Conservation (phyloP, 2,888 invertebrate species). For the Rhagonycha lutea region DNA sequence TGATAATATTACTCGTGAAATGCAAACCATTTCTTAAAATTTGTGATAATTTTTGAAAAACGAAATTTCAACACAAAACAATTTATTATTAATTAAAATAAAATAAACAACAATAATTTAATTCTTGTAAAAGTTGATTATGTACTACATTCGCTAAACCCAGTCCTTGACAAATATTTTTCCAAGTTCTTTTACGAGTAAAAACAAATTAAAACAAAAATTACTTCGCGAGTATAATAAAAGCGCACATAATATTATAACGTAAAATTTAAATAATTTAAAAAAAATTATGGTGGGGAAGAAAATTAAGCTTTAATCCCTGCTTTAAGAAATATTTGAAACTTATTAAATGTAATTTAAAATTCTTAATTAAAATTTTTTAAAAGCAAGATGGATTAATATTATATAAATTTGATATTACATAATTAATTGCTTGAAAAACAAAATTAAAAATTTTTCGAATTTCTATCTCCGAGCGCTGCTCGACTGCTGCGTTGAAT, state of each 20-base stretch:
- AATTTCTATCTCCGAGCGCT: too few relatives aligned
- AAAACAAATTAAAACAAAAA: too few relatives aligned
- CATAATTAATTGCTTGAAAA: too few relatives aligned
- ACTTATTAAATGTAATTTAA: background rate
- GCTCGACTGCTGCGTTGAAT: background rate
- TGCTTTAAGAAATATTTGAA: background rate
- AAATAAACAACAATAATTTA: background rate
- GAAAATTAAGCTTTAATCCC: background rate
- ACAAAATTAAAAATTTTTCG: too few relatives aligned
- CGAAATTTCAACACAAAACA: background rate
- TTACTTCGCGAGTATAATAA: background rate
- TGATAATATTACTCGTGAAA: background rate
- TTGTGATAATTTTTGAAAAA: background rate
- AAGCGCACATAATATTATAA: background rate
- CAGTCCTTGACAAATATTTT: background rate
- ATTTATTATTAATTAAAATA: background rate
- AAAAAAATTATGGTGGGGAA: background rate
- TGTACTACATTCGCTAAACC: too few relatives aligned
- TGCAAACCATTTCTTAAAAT: background rate
- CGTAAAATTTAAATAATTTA: background rate
- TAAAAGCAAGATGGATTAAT: background rate
- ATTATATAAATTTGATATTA: too few relatives aligned
- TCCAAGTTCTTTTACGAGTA: background rate
- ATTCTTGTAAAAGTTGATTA: background rate
- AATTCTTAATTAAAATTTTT: background rate